Base-by-base conservation (phyloP, 2,888 invertebrate genomes). In the Cephus runcator region DNA sequence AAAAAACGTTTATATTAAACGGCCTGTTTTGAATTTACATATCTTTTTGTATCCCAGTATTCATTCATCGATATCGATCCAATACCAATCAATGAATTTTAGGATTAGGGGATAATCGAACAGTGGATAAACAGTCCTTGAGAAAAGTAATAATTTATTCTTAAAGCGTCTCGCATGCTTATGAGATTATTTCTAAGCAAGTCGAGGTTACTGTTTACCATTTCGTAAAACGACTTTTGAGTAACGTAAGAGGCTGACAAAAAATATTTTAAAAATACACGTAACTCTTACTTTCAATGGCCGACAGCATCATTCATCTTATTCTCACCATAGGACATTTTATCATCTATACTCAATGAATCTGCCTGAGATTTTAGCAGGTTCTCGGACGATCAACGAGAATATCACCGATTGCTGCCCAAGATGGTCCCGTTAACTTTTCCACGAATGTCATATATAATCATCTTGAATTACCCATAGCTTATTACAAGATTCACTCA, bases 91-190 rank as follows among this genome's bases (percentile, higher is more conserved):
- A 56, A 56, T 56, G 56, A 56, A 56, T 56, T 9, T 9, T 23
- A 56, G 2, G 23, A 6, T 56, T 56, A 23, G 56, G 56, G 23
- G 56, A 56, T 23, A 23, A 23, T 23, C 23, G 23, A 56, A 56
- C 23, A 0, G 23, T 90, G 73, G 88, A 87, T 23, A 90, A 90
- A 35, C 34, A 76, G 76, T 76, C 79, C 82, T 81, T 81, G 78
- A 75, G 79, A 77, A 56, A 15, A 56, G 23, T 56, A 78, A 34
- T 82, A 83, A 83, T 83, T 75, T 83, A 83, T 83, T 82, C 83
- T 56, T 77, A n/a, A 69, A 73, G 23, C 79, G 9, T 71, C 71
- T 34, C 31, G 31, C 30, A 31, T 71, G 31, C 33, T 71, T 71
- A 34, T 34, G 71, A 71, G 71, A 71, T 71, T 71, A 31, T 34